Evolutionary conservation across 2,797 vertebrate genomes (phyloP), one percentile per base, ranked within the genome.

Genomic region (Holocentrus rufus): DNA sequence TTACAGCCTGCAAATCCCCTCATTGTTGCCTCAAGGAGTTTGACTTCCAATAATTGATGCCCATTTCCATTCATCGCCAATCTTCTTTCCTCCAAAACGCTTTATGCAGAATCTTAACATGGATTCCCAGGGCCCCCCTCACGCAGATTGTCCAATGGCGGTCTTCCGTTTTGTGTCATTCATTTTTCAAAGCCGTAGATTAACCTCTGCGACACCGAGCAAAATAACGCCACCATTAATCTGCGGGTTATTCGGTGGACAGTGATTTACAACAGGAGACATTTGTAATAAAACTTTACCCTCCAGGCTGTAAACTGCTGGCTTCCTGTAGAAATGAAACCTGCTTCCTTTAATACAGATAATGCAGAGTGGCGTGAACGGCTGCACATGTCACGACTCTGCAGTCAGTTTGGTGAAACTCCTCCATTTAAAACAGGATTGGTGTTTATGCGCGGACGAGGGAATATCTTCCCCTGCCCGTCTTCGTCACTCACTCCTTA

Each of bases 201-300:
- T 85, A 65, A 85, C 83, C 75, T 74, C 65, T 11, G 25, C 44
- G 44, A 77, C 66, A 27, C 36, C 0, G n/a, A 59, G 49, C 56
- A 31, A 58, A 81, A 83, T 82, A 82, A 79, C 64, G 69, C 81
- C 73, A 34, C 73, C 83, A 63, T 86, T 58, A 81, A 81, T 89
- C 80, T 86, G 30, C 1, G 1, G 69, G 65, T 84, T 79, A 72
- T 53, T 74, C 54, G 53, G 50, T 1, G 15, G 63, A 65, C 55
- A 7, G 66, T 80, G 87, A 91, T 92, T 90, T 92, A 92, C 72
- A 84, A 85, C 90, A 87, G 89, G 91, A 90, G 89, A 88, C 90
- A 85, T 72, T 74, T 69, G 86, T 86, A 89, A 86, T 93, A 89
- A 91, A 90, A 87, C 30, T 31, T 62, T 54, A 64, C 72, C 84